Conservation (phyloP, 2,797 vertebrate species). For the Rhynchonycteris naso region DNA sequence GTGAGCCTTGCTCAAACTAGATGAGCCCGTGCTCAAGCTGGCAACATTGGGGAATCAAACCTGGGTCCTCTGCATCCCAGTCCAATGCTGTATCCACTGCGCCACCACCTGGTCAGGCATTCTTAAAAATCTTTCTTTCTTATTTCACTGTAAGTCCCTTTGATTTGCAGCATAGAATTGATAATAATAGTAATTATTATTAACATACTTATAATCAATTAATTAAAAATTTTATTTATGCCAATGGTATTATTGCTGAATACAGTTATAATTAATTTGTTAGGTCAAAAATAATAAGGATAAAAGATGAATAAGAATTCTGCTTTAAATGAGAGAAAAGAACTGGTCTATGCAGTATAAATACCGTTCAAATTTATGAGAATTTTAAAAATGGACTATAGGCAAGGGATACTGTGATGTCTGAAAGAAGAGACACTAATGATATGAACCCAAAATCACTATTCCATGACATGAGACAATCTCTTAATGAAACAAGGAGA, state of each 20-base stretch:
- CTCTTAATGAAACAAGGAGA: not conserved
- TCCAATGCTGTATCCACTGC: no score
- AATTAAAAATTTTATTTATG: not conserved
- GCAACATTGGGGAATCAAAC: no score
- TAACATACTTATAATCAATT: not conserved
- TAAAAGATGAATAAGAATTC: not conserved
- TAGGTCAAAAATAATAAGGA: not conserved
- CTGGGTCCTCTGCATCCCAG: no score
- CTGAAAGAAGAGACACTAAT: not conserved
- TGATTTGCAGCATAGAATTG: not conserved
- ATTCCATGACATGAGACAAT: not conserved
- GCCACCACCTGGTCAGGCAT: not conserved
- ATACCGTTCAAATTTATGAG: not conserved
- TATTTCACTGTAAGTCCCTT: not conserved
- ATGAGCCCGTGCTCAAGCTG: no score
- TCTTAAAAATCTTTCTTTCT: not conserved
- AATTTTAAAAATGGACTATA: not conserved
- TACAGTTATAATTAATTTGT: not conserved
- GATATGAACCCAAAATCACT: not conserved
- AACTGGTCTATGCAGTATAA: not conserved
- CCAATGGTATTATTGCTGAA: not conserved
- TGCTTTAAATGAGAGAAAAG: not conserved
- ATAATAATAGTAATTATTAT: not conserved
- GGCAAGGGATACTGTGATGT: not conserved
- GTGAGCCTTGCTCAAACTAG: no score